These are phyloP conservation scores for Pelecanoides urinatrix DNA, from an alignment of 2,113 vertebrate genomes.

Conservation along the genomic window DNA sequence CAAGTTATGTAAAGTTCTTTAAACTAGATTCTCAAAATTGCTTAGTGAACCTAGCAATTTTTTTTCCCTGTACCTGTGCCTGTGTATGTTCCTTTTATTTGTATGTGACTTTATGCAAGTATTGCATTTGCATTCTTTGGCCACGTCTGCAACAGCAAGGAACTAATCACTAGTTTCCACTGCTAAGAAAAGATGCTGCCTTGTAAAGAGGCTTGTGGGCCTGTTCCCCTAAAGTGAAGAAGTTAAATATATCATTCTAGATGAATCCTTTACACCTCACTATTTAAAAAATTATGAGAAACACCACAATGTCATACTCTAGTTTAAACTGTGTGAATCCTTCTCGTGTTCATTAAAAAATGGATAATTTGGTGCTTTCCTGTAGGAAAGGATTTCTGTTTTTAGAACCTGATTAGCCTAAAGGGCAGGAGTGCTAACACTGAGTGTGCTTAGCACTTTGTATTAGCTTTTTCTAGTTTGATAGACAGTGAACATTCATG, in stretches of 20 bases:
- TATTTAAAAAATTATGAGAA: not conserved
- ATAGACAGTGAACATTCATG: not conserved
- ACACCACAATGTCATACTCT: accelerated
- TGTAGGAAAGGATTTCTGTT: not conserved
- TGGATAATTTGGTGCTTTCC: not conserved
- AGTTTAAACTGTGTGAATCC: not conserved
- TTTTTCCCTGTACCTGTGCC: not conserved
- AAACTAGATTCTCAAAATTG: not conserved
- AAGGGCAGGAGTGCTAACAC: not conserved
- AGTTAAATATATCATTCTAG: not conserved
- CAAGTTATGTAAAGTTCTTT: not conserved
- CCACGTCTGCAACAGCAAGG: not conserved
- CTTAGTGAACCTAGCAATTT: not conserved
- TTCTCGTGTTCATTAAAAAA: not conserved
- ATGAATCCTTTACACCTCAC: not conserved
- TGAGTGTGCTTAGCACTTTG: not conserved
- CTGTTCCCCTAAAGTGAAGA: not conserved
- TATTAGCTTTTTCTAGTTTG: not conserved
- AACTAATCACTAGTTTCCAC: not conserved
- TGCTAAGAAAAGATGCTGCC: not conserved
- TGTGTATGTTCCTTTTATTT: not conserved
- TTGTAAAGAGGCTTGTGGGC: not conserved
- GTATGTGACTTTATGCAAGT: not conserved
- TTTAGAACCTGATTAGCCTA: not conserved
- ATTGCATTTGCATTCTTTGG: not conserved